Evolutionary conservation across 2,797 vertebrate species (phyloP), one percentile per base, ranked within the genome.

Genomic region (Xyrichtys novacula): DNA sequence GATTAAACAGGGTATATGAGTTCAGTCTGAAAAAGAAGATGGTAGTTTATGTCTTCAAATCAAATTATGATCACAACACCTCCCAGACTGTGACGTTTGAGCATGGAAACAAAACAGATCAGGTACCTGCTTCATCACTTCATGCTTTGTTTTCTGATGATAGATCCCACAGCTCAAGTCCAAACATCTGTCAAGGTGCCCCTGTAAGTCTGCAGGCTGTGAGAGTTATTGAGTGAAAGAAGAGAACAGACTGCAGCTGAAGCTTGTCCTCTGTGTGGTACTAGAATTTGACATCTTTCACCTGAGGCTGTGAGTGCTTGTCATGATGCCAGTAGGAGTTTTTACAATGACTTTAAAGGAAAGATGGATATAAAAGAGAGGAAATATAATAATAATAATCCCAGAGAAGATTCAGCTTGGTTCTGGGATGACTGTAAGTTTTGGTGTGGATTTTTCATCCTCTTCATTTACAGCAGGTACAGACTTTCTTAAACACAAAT

Each of bases 401-500:
- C 71, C 68, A 83, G 78, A 75, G 1, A 0, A n/a, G 25, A 36
- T 56, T 78, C 71, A 78, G 56, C 26, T 63, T 0, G 7, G 38
- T 67, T 75, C 29, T 31, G 63, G 73, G 71, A 75, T 80, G 83
- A 81, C 80, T 72, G 78, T 75, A 60, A 84, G 77, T 49, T 64
- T 50, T 47, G 61, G 50, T 47, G 39, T 52, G 70, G 76, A 65
- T 48, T 49, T 71, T 73, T 57, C 66, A 74, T 62, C 44, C 40
- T 58, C 48, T 61, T 20, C 20, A 25, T 57, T 71, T 55, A 69
- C 12, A 15, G 15, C 11, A 36, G n/a, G n/a, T n/a, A n/a, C n/a
- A n/a, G n/a, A n/a, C n/a, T n/a, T n/a, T n/a, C n/a, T n/a, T n/a
- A n/a, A n/a, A n/a, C n/a, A n/a, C n/a, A n/a, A n/a, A n/a, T n/a